A percentile compares a stretch with the other conserved stretches of the same genome.
phyloP scores from a whole-genome alignment of 2,888 invertebrate species.

The Venustoraphidia nigricollis region DNA sequence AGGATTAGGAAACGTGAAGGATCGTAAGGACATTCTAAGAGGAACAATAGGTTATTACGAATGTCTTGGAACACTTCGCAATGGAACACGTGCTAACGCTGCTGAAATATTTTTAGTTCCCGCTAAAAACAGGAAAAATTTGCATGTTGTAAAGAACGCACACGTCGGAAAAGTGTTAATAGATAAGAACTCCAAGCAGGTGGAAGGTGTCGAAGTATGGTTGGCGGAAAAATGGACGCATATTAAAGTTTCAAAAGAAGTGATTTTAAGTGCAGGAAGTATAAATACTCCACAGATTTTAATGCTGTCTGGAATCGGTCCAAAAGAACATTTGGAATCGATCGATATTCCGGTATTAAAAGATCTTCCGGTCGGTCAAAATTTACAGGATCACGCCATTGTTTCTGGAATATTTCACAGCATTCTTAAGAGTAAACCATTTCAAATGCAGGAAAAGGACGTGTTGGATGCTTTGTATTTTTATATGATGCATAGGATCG shows the following conservation, averaged over 20 bases:
- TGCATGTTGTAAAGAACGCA: conserved; percentile 40
- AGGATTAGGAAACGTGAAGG: conserved; percentile 19
- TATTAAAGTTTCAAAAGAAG: conserved; percentile 35
- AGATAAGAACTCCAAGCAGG: conserved; percentile 26
- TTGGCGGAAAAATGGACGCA: conserved; percentile 19
- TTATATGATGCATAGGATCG: conserved; percentile 33
- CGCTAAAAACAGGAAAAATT: conserved; percentile 33
- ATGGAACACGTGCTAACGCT: conserved; percentile 25
- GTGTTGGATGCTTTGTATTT: conserved; percentile 22
- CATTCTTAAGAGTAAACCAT: conserved; percentile 4
- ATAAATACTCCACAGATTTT: conserved; percentile 51
- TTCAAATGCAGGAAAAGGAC: conserved; percentile 1
- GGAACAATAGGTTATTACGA: conserved; percentile 18
- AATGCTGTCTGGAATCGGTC: conserved; percentile 51
- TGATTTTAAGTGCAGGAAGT: conserved; percentile 51
- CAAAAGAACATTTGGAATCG: conserved; percentile 32
- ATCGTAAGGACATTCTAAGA: conserved; percentile 15
- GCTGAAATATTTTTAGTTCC: conserved; percentile 28
- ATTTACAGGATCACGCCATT: conserved; percentile 33
- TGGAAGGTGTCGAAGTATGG: conserved; percentile 28
- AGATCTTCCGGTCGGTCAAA: conserved; percentile 29
- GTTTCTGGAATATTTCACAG: conserved; percentile 14
- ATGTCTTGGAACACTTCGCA: conserved; percentile 19
- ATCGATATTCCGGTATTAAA: conserved; percentile 22
- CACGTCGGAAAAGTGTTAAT: conserved; percentile 37